A percentile compares a stretch with the other conserved stretches of the same genome.
Evolutionary conservation across 2,888 invertebrate species (phyloP).

Genomic region (Margaritifera margaritifera): DNA sequence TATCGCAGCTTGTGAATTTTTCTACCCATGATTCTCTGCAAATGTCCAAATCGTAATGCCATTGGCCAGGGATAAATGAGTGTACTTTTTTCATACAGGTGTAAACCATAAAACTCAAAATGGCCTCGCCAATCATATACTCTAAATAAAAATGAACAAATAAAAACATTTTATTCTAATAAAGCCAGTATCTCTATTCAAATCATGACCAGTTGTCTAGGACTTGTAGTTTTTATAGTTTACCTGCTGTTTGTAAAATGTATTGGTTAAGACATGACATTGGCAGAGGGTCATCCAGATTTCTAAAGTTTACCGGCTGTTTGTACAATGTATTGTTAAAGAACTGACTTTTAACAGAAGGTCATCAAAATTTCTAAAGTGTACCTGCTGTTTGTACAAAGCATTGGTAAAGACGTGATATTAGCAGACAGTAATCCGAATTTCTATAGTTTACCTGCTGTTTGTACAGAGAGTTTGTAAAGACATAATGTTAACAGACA

Average conservation of each 20-base stretch:
- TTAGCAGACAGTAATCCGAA: constrained; percentile 87
- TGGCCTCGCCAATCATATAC: no score
- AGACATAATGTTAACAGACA: constrained; percentile 84
- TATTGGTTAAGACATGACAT: constrained; percentile 73
- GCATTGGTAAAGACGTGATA: constrained; percentile 81
- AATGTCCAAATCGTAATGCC: no score
- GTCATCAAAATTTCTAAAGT: constrained; percentile 81
- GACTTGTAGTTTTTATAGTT: no score
- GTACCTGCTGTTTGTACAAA: constrained; percentile 77
- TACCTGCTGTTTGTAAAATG: neutral
- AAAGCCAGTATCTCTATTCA: no score
- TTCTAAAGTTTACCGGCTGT: constrained; percentile 77
- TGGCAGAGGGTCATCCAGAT: constrained; percentile 87
- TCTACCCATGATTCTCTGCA: no score
- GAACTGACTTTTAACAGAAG: constrained; percentile 84
- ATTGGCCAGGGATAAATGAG: no score
- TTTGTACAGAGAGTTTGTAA: constrained; percentile 78
- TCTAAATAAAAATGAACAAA: neutral
- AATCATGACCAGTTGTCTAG: no score
- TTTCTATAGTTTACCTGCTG: constrained; percentile 77
- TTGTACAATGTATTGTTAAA: constrained; percentile 79
- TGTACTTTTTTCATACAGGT: no score
- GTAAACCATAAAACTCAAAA: no score
- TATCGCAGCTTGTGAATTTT: no score
- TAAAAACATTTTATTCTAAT: neutral